phyloP scores from a whole-genome alignment of 2,888 invertebrate genomes.

The Tortrix viridana region DNA sequence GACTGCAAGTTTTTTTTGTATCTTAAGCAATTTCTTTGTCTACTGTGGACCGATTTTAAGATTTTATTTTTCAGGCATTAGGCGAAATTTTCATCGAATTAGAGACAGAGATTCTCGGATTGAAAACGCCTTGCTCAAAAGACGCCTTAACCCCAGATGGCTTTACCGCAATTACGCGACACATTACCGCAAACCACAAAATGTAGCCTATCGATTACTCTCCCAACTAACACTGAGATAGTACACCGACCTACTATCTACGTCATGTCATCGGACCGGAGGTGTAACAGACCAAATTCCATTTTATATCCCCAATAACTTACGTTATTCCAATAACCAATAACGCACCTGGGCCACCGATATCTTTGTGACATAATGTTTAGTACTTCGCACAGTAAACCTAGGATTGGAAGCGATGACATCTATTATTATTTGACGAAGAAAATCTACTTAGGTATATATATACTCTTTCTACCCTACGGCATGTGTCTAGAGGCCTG shows the following conservation, averaged over 20 bases:
- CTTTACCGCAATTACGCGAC: too few species aligned
- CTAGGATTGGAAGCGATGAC: not conserved
- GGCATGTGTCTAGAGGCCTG: too few species aligned
- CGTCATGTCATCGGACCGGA: not conserved
- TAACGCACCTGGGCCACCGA: constrained; percentile 31
- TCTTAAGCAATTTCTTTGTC: too few species aligned
- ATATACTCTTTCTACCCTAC: too few species aligned
- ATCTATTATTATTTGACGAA: not conserved
- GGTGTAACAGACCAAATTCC: constrained; percentile 23
- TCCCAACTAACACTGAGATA: constrained; percentile 6
- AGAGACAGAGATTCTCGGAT: too few species aligned
- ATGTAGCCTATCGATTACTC: constrained; percentile 8
- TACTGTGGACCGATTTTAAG: too few species aligned
- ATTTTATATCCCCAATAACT: constrained; percentile 34
- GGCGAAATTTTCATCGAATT: too few species aligned
- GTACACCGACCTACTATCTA: constrained; percentile 12
- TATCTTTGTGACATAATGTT: constrained; percentile 23
- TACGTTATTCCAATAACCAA: constrained; percentile 33
- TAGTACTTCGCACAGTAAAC: constrained; percentile 10
- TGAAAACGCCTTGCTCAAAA: too few species aligned
- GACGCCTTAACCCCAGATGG: too few species aligned
- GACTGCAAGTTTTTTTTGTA: too few species aligned
- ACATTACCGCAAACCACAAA: constrained; percentile 1
- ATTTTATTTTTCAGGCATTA: too few species aligned
- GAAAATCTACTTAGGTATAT: too few species aligned